phyloP scores from a whole-genome alignment of 2,113 vertebrate genomes.

The Otis tarda region DNA sequence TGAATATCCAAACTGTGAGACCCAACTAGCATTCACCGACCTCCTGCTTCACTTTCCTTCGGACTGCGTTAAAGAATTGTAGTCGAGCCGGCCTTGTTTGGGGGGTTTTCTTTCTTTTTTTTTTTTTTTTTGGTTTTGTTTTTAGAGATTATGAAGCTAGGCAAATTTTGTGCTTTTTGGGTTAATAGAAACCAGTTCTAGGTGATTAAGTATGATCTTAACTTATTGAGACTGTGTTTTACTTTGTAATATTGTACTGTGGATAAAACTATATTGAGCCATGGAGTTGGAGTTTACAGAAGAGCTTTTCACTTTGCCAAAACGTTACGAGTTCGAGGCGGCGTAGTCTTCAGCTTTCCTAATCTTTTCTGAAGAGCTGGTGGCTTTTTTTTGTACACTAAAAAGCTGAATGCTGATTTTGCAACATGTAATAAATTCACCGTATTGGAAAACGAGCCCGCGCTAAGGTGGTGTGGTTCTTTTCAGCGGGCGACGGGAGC shows the following conservation, averaged over 20 bases:
- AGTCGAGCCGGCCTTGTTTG: slow-evolving; percentile 31
- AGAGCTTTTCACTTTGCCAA: slow-evolving; percentile 80
- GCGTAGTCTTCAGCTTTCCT: slow-evolving; percentile 69
- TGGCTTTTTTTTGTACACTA: slow-evolving; percentile 76
- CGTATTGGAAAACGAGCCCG: slow-evolving; percentile 63
- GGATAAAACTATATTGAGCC: slow-evolving; percentile 76
- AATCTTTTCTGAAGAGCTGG: slow-evolving; percentile 73
- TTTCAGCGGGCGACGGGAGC: not conserved
- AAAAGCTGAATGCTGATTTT: slow-evolving; percentile 76
- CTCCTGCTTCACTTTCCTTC: slow-evolving; percentile 60
- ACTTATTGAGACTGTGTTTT: slow-evolving; percentile 76
- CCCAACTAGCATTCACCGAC: slow-evolving; percentile 37
- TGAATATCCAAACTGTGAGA: slow-evolving; percentile 57
- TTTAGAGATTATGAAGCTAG: slow-evolving; percentile 55
- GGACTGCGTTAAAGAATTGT: slow-evolving; percentile 44
- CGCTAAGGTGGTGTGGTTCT: slow-evolving; percentile 10
- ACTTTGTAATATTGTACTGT: slow-evolving; percentile 74
- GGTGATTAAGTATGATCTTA: slow-evolving; percentile 74
- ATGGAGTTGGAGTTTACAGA: slow-evolving; percentile 81
- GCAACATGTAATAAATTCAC: slow-evolving; percentile 79
- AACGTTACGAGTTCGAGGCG: slow-evolving; percentile 71
- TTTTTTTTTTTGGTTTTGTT: not conserved
- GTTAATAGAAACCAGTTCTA: slow-evolving; percentile 60
- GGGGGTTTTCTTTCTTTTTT: not conserved
- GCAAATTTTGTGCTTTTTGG: slow-evolving; percentile 64